phyloP scores from a whole-genome alignment of 2,113 vertebrate genomes.

The Prunella himalayana region DNA sequence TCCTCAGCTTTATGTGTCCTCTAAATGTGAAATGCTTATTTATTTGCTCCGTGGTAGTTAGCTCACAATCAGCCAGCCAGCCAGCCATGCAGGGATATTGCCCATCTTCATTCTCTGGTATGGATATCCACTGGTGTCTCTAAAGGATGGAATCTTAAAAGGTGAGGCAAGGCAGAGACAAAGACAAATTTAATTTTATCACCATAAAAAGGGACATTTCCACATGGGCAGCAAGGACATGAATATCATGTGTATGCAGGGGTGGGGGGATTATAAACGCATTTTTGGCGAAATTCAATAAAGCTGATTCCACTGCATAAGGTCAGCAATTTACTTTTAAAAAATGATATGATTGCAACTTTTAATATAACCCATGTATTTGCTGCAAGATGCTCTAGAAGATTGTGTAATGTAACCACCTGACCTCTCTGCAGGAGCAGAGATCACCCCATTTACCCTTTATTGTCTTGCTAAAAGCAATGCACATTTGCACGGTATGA shows the following conservation, averaged over 20 bases:
- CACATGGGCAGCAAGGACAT: conserved; percentile 77
- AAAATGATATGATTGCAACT: conserved; percentile 83
- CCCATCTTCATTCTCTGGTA: conserved; percentile 5
- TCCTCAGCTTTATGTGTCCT: neutral
- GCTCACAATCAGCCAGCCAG: neutral
- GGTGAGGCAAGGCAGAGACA: conserved; percentile 65
- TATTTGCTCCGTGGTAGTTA: conserved; percentile 13
- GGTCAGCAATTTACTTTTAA: conserved; percentile 84
- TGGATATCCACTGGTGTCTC: conserved; percentile 15
- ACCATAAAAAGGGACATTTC: conserved; percentile 77
- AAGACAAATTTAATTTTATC: conserved; percentile 79
- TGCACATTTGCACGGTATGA: conserved; percentile 33
- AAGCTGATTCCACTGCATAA: conserved; percentile 84
- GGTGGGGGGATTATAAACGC: conserved; percentile 71
- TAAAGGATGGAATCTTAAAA: conserved; percentile 69
- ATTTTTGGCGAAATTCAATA: conserved; percentile 87
- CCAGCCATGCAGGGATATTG: neutral
- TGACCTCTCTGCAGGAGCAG: conserved; percentile 67
- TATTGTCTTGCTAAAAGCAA: conserved; percentile 69
- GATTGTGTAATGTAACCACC: conserved; percentile 75
- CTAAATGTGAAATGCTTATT: conserved; percentile 42
- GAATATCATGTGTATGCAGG: conserved; percentile 72
- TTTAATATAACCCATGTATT: conserved; percentile 83
- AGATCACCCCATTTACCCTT: conserved; percentile 72
- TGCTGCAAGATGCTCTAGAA: conserved; percentile 75